phyloP scores from a whole-genome alignment of 53 echinoderm and acorn worm species.

The Luidia sarsii region DNA sequence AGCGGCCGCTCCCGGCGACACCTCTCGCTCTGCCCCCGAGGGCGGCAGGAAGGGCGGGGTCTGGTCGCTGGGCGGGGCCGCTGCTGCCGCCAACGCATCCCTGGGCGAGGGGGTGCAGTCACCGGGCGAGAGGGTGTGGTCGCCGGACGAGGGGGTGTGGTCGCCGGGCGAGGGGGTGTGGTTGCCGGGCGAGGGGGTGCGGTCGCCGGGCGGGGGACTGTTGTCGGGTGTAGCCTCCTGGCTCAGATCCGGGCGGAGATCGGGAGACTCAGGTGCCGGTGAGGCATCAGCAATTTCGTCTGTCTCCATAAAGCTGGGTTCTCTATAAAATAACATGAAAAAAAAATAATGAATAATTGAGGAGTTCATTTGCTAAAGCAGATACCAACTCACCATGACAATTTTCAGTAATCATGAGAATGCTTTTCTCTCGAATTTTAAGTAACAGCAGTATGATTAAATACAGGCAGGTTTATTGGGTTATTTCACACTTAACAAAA shows the following conservation, averaged over 20 bases:
- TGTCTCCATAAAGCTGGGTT: neutral
- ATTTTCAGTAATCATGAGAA: too few species aligned
- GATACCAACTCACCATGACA: too few species aligned
- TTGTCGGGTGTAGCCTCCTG: too few species aligned
- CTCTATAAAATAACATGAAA: neutral
- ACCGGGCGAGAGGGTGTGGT: constrained; percentile 9
- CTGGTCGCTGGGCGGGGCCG: neutral
- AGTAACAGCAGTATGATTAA: too few species aligned
- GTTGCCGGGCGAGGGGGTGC: neutral
- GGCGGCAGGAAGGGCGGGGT: neutral
- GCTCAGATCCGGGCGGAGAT: neutral
- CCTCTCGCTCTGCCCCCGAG: neutral
- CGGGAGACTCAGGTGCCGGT: constrained; percentile 15
- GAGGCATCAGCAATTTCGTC: neutral
- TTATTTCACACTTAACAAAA: too few species aligned
- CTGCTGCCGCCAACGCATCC: neutral
- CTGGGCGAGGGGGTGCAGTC: neutral
- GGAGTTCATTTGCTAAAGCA: too few species aligned
- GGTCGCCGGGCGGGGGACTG: too few species aligned
- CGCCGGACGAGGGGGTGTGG: neutral
- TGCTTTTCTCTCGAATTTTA: too few species aligned
- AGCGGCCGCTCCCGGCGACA: neutral
- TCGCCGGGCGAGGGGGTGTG: neutral
- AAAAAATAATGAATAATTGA: neutral
- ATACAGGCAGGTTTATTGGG: too few species aligned